Conservation (phyloP, 1,140 invertebrate species). For the Cataglyphis hispanica region DNA sequence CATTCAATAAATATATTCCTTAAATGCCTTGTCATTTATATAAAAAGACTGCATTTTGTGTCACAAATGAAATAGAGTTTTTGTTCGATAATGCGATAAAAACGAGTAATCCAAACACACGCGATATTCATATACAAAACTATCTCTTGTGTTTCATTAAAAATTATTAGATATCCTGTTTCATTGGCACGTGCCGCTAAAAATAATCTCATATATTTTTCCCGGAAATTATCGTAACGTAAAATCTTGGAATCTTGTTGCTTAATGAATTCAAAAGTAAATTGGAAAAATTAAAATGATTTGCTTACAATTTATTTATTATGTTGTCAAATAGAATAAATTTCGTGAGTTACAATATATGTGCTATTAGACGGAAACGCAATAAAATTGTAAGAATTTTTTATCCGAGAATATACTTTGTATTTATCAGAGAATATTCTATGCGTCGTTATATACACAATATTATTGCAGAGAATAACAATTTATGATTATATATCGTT, state of each 20-base stretch:
- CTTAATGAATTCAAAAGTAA: neutral
- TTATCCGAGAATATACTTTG: neutral
- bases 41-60: neutral
- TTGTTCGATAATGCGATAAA: neutral
- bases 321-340: neutral
- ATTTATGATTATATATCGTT: constrained; percentile 27
- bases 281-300: neutral
- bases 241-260: neutral
- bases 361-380: neutral
- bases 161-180: constrained; percentile 19
- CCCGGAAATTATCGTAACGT: neutral
- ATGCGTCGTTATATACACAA: constrained; percentile 1
- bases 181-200: neutral
- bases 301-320: neutral
- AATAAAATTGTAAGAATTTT: neutral
- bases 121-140: neutral
- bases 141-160: neutral
- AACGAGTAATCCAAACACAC: constrained; percentile 20
- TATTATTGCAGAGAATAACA: constrained; percentile 28
- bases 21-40: neutral
- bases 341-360: neutral
- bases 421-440: neutral
- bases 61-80: neutral
- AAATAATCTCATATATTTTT: neutral
- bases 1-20: neutral